phyloP scores from a whole-genome alignment of 2,113 vertebrate species.

The Stigmatopora argus region DNA sequence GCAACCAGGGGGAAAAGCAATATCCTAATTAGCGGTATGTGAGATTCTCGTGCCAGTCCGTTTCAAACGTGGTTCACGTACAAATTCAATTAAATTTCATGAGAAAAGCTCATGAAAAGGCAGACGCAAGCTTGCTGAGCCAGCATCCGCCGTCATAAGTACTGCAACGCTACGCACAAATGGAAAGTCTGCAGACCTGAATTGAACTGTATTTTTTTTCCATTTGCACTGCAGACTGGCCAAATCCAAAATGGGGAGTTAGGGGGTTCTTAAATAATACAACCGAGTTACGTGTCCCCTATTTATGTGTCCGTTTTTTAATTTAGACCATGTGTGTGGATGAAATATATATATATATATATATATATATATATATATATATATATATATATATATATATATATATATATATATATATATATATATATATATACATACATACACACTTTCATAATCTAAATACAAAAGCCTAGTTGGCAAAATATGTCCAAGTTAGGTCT shows the following conservation, averaged over 20 bases:
- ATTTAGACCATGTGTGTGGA: too few relatives aligned
- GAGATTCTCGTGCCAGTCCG: too few relatives aligned
- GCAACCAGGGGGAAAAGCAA: too few relatives aligned
- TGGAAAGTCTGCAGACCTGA: slow-evolving; percentile 19
- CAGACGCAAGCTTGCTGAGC: slow-evolving; percentile 3
- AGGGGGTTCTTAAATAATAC: slow-evolving; percentile 45
- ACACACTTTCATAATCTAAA: too few relatives aligned
- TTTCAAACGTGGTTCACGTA: too few relatives aligned
- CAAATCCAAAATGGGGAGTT: slow-evolving; percentile 4
- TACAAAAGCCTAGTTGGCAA: background rate
- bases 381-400: too few relatives aligned
- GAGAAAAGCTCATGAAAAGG: background rate
- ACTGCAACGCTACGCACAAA: slow-evolving; percentile 8
- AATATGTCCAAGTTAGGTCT: background rate
- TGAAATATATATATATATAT: too few relatives aligned
- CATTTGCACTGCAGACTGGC: slow-evolving; percentile 16
- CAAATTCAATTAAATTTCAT: background rate
- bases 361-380: too few relatives aligned
- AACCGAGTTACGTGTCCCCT: slow-evolving; percentile 20
- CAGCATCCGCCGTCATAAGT: slow-evolving; percentile 13
- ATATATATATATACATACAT: too few relatives aligned
- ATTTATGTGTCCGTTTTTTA: too few relatives aligned
- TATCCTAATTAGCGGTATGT: too few relatives aligned
- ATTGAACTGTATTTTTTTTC: slow-evolving; percentile 2
- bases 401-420: too few relatives aligned